Conservation (phyloP, 2,888 invertebrate genomes). For the Eupithecia vulgata region DNA sequence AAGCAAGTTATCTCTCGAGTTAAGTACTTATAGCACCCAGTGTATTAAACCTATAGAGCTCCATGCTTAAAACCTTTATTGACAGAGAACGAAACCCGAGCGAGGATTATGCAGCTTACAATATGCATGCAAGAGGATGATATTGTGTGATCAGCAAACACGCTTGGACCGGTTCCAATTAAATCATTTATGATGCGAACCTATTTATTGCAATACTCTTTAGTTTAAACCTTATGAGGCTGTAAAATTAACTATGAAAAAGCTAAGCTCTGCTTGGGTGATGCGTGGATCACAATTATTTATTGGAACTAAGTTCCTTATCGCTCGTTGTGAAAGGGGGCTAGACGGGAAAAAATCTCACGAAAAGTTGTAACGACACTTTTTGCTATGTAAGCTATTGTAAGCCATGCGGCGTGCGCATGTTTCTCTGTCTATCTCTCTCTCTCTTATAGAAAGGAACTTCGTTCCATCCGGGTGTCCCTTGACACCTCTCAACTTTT, state of each 20-base stretch:
- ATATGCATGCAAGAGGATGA: slow-evolving; percentile 15
- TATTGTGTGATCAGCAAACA: slow-evolving; percentile 25
- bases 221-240: background rate
- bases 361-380: no score
- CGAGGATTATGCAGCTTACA: slow-evolving; percentile 26
- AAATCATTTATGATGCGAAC: slow-evolving; percentile 16
- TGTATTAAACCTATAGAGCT: slow-evolving; percentile 1
- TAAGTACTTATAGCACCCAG: background rate
- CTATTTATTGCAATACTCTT: background rate
- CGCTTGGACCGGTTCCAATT: slow-evolving; percentile 11
- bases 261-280: no score
- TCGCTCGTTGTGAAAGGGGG: no score
- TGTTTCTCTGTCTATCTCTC: no score
- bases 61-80: background rate
- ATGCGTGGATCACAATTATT: no score
- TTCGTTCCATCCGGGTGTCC: no score
- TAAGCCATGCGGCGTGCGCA: no score
- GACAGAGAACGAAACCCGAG: background rate
- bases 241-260: background rate
- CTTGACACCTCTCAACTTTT: no score
- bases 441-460: no score
- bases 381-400: no score
- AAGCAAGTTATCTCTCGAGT: background rate
- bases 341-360: no score
- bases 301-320: no score